Conservation (phyloP, 2,888 invertebrate species). For the Sphaeridia pumilis region DNA sequence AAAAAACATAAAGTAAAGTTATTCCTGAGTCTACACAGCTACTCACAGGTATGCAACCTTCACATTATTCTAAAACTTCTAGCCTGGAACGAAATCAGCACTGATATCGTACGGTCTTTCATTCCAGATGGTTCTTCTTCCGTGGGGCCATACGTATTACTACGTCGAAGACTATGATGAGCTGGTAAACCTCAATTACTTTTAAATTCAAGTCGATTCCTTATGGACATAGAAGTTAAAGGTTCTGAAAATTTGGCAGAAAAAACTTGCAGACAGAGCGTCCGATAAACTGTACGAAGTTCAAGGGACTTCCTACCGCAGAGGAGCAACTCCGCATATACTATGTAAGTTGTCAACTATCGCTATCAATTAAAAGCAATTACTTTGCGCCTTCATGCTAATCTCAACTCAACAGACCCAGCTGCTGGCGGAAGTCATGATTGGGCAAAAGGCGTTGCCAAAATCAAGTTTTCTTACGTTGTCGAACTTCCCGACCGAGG, state of each 20-base stretch:
- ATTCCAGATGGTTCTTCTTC: slow-evolving; percentile 38
- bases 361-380: not conserved
- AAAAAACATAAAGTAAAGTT: slow-evolving; percentile 47
- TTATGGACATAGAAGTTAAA: not conserved
- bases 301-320: slow-evolving; percentile 38
- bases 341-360: slow-evolving; percentile 32
- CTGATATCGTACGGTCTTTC: not conserved
- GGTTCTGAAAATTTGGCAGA: no score
- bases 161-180: slow-evolving; percentile 32
- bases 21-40: slow-evolving; percentile 64
- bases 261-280: slow-evolving; percentile 33
- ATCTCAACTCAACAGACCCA: slow-evolving; percentile 9
- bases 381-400: not conserved
- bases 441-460: slow-evolving; percentile 33
- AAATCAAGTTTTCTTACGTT: slow-evolving; percentile 28
- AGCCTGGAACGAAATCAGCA: not conserved
- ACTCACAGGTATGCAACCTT: slow-evolving; percentile 54
- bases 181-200: slow-evolving; percentile 21
- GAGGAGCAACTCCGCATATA: slow-evolving; percentile 39
- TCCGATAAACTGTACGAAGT: slow-evolving; percentile 37
- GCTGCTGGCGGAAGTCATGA: slow-evolving; percentile 30
- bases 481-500: slow-evolving; percentile 28
- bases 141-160: slow-evolving; percentile 53
- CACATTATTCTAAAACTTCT: no score
- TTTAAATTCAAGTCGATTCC: not conserved